Evolutionary conservation across 2,797 vertebrate species (phyloP).

Genomic region (Orientallactaga sibirica): DNA sequence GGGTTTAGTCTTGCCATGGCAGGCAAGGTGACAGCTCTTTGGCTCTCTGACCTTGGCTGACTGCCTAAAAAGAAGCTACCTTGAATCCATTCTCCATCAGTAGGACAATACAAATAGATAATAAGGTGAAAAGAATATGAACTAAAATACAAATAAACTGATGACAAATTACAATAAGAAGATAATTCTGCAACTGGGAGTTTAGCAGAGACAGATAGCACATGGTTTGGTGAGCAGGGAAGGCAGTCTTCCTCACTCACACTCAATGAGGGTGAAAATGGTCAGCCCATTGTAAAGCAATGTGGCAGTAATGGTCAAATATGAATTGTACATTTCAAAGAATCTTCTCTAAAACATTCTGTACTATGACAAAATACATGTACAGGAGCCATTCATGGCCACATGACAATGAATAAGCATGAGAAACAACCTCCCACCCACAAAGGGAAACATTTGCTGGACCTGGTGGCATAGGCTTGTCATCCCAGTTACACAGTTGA

Average conservation of each 20-base stretch:
- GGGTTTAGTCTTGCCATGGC: no score
- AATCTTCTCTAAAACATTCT: constrained; percentile 1
- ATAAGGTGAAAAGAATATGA: constrained; percentile 33
- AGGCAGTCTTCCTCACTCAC: not conserved
- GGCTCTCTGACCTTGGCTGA: no score
- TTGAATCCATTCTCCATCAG: no score
- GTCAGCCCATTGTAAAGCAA: not conserved
- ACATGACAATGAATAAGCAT: not conserved
- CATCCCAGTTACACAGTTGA: not conserved
- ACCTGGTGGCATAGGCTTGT: not conserved
- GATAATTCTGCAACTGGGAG: not conserved
- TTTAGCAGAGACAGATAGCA: not conserved
- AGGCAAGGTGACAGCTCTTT: no score
- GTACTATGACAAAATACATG: not conserved
- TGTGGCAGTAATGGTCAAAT: not conserved
- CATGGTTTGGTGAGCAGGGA: not conserved
- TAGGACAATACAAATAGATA: not conserved
- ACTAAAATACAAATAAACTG: not conserved
- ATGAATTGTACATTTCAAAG: not conserved
- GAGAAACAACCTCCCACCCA: not conserved
- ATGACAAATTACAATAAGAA: not conserved
- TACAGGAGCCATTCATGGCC: not conserved
- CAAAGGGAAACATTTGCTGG: not conserved
- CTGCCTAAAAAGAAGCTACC: no score
- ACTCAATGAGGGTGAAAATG: not conserved